These are phyloP conservation scores for Linyphia triangularis DNA, from an alignment of 2,888 invertebrate species.

Conservation along the genomic window DNA sequence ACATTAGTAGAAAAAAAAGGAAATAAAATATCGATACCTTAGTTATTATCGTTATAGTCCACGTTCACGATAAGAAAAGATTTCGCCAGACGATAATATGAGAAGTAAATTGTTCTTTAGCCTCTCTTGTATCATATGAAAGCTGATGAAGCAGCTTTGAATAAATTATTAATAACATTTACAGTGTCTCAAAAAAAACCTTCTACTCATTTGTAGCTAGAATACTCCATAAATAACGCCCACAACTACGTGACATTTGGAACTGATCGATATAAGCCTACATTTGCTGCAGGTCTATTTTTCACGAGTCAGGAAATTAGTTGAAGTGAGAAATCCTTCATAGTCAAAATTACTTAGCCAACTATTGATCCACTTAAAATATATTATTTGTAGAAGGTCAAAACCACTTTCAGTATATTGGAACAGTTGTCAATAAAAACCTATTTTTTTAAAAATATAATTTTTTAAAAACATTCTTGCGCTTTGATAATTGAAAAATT, in stretches of 20 bases:
- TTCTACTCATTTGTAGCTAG: background rate
- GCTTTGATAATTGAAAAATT: no score
- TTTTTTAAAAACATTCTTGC: no score
- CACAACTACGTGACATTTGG: slow-evolving; percentile 42
- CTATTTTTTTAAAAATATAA: no score
- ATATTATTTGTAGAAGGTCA: background rate
- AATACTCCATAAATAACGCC: slow-evolving; percentile 41
- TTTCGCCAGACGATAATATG: background rate
- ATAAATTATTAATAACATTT: slow-evolving; percentile 32
- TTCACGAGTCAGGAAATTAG: slow-evolving; percentile 28
- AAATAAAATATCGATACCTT: no score
- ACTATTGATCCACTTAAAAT: background rate
- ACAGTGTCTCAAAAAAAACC: slow-evolving; percentile 3
- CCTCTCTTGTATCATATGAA: background rate
- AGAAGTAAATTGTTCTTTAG: background rate
- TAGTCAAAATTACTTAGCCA: background rate
- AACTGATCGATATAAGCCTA: slow-evolving; percentile 37
- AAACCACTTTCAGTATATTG: no score
- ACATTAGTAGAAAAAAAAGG: no score
- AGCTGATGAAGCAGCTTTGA: slow-evolving; percentile 11
- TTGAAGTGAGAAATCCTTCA: slow-evolving; percentile 33
- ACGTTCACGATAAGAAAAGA: background rate
- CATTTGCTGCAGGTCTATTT: slow-evolving; percentile 35
- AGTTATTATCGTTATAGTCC: no score
- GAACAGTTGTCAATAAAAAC: no score